These are phyloP conservation scores for Nasonia longicornis DNA, from an alignment of 1,140 invertebrate genomes.

Conservation along the genomic window DNA sequence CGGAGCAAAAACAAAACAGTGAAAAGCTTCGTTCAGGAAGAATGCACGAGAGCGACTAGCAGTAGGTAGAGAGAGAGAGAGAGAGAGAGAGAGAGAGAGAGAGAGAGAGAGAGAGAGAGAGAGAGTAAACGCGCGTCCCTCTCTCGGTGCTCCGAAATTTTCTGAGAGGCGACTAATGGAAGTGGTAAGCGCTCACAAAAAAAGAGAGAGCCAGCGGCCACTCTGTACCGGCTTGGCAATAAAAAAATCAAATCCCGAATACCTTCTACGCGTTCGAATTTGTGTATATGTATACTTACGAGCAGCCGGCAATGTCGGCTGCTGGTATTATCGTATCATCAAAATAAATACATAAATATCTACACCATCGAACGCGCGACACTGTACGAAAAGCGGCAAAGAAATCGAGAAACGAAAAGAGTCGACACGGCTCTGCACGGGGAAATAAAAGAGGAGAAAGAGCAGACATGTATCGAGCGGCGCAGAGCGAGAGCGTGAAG, in stretches of 20 bases:
- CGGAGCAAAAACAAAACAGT: background rate
- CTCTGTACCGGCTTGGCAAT: background rate
- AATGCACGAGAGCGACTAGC: too few relatives aligned
- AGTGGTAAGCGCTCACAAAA: background rate
- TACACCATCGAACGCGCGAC: background rate
- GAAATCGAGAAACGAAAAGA: background rate
- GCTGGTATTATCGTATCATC: too few relatives aligned
- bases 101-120: background rate
- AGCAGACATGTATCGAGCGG: constrained; percentile 13
- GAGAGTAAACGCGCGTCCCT: background rate
- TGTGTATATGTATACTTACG: too few relatives aligned
- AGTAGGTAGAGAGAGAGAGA: background rate
- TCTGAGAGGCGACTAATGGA: background rate
- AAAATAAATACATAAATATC: background rate
- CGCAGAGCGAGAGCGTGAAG: background rate
- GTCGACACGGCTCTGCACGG: background rate
- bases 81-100: too few relatives aligned
- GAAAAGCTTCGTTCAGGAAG: background rate
- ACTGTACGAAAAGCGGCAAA: background rate
- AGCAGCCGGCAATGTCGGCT: too few relatives aligned
- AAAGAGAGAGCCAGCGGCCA: background rate
- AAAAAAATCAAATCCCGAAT: too few relatives aligned
- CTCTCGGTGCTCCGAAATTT: background rate
- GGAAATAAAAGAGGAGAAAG: background rate
- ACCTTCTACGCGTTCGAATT: too few relatives aligned